Conservation (phyloP, 1,140 invertebrate genomes). For the Zaprionus nigranus region DNA sequence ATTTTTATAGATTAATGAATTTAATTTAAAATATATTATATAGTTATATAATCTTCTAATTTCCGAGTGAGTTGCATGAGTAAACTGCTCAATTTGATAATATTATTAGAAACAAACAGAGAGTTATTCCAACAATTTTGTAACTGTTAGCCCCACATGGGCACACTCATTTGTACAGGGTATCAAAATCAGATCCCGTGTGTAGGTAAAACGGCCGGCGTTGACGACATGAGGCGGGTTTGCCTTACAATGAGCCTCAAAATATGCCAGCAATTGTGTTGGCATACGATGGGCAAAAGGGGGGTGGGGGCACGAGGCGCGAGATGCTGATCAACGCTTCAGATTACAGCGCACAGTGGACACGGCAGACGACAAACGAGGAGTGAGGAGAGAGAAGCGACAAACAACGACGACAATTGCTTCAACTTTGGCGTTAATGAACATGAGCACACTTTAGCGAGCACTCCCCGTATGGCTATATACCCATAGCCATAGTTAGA, state of each 20-base stretch:
- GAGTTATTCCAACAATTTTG: background rate
- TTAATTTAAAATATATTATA: too few species aligned
- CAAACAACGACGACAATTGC: conserved; percentile 72
- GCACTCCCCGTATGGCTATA: conserved; percentile 50
- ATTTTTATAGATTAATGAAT: too few species aligned
- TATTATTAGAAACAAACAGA: too few species aligned
- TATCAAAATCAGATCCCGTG: conserved; percentile 26
- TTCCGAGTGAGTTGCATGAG: too few species aligned
- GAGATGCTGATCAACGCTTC: conserved; percentile 43
- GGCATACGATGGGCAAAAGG: background rate
- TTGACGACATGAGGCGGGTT: conserved; percentile 21
- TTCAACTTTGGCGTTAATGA: conserved; percentile 82
- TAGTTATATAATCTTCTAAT: too few species aligned
- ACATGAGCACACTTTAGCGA: conserved; percentile 78
- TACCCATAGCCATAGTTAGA: conserved; percentile 44
- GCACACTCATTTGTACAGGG: background rate
- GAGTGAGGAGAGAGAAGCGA: conserved; percentile 18
- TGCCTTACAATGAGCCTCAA: conserved; percentile 68
- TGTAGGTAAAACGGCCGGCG: background rate
- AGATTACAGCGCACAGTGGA: conserved; percentile 57
- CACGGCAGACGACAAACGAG: background rate
- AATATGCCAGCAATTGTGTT: conserved; percentile 65
- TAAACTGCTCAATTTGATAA: too few species aligned
- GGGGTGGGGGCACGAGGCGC: background rate
- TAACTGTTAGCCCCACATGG: background rate